Evolutionary conservation across 2,888 invertebrate genomes (phyloP).

Genomic region (Agonum fuliginosum): DNA sequence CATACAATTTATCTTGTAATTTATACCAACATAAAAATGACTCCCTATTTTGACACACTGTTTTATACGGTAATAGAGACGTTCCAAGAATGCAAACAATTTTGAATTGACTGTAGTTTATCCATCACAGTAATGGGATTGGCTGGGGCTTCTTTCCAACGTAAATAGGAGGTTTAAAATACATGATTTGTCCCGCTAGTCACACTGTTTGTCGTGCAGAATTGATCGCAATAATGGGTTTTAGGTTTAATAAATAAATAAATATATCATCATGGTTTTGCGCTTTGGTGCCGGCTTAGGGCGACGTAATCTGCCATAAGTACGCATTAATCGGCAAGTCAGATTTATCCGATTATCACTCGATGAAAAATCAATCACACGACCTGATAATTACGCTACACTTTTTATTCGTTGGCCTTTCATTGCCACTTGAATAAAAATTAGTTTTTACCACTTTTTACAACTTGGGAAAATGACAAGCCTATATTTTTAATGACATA

Average conservation of each 20-base stretch:
- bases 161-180: no score
- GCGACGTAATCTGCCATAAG: slow-evolving; percentile 11
- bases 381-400: background rate
- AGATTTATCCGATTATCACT: slow-evolving; percentile 40
- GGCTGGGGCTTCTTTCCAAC: no score
- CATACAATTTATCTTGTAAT: slow-evolving; percentile 57
- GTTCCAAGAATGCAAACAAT: slow-evolving; percentile 23
- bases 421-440: background rate
- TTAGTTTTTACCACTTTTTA: no score
- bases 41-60: slow-evolving; percentile 41
- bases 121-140: slow-evolving; percentile 26
- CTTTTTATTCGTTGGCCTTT: slow-evolving; percentile 1
- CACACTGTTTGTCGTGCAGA: no score
- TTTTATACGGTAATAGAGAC: slow-evolving; percentile 37
- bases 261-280: slow-evolving; percentile 21
- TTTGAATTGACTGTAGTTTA: slow-evolving; percentile 4
- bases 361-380: slow-evolving; percentile 23
- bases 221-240: no score
- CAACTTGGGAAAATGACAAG: no score
- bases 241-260: slow-evolving; percentile 34
- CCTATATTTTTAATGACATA: no score
- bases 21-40: slow-evolving; percentile 57
- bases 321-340: background rate
- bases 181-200: no score
- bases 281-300: background rate